A percentile compares a stretch with the other conserved stretches of the same genome.
phyloP scores from a whole-genome alignment of 23 tunicate genomes.

The Ascidia mentula region DNA sequence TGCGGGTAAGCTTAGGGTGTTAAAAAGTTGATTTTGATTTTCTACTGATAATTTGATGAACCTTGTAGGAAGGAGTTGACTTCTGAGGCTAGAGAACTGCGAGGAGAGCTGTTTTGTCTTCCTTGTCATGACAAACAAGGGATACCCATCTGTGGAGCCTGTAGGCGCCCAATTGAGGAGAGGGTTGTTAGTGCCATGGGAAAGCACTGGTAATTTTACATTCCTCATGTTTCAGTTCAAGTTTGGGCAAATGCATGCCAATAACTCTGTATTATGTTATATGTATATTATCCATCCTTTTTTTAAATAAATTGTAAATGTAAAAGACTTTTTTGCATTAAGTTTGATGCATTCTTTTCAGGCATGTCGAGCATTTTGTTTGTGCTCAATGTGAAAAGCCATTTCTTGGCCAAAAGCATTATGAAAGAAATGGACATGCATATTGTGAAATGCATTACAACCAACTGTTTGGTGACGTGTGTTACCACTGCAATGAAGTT shows the following conservation, averaged over 20 bases:
- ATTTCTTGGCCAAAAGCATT: conserved; percentile 91
- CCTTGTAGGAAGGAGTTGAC: conserved; percentile 84
- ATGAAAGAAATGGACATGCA: conserved; percentile 82
- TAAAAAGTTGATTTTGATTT: no score
- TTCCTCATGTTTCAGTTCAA: no score
- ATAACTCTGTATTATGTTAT: no score
- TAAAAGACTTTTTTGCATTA: no score
- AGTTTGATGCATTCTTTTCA: conserved; percentile 6
- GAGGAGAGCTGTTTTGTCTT: conserved; percentile 94
- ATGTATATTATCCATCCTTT: no score
- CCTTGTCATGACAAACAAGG: conserved; percentile 99
- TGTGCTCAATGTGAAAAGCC: conserved; percentile 99
- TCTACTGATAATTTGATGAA: not conserved
- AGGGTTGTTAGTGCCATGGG: conserved; percentile 98
- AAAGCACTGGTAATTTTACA: conserved; percentile 73
- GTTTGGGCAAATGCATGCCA: no score
- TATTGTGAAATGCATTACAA: conserved; percentile 98
- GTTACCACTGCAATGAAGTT: conserved; percentile 97
- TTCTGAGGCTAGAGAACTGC: conserved; percentile 86
- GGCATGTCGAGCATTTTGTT: conserved; percentile 99
- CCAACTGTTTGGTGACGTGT: conserved; percentile 95
- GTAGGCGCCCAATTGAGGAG: conserved; percentile 96
- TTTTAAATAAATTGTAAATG: not conserved
- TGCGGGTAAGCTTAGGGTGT: conserved; percentile 83
- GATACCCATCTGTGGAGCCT: conserved; percentile 99